These are phyloP conservation scores for Pelecanus crispus DNA, from an alignment of 2,113 vertebrate species.

Conservation along the genomic window DNA sequence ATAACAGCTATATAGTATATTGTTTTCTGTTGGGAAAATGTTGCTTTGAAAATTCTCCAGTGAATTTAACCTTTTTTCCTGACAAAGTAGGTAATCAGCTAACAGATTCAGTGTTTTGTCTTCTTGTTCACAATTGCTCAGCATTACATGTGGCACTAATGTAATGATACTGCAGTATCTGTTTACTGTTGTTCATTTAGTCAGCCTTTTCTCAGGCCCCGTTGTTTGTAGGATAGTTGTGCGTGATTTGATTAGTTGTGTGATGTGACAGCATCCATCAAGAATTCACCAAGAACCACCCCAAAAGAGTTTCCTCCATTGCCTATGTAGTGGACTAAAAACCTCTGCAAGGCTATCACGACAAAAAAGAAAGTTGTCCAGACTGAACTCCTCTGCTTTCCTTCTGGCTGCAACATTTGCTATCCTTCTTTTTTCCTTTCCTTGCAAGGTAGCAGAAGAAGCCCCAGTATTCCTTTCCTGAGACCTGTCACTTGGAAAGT, in stretches of 20 bases:
- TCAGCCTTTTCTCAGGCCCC: background rate
- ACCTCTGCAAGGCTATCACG: background rate
- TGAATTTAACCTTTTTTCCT: background rate
- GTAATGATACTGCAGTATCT: no score
- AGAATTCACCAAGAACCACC: background rate
- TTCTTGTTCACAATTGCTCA: background rate
- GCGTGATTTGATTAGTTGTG: background rate
- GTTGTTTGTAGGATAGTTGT: background rate
- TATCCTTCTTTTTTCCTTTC: background rate
- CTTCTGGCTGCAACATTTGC: background rate
- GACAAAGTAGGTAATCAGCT: background rate
- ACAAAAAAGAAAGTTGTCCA: background rate
- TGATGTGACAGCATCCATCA: background rate
- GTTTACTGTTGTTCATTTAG: background rate
- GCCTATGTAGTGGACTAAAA: background rate
- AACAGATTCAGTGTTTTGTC: background rate
- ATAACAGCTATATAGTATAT: background rate
- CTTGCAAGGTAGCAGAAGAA: background rate
- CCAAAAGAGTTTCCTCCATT: background rate
- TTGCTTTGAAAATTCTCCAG: background rate
- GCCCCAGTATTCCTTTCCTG: background rate
- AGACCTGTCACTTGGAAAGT: background rate
- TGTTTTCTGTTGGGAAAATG: background rate
- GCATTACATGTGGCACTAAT: rapidly evolving
- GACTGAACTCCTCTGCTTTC: background rate